Evolutionary conservation across 2,888 invertebrate genomes (phyloP).

Genomic region (Clepsis dumicolana): DNA sequence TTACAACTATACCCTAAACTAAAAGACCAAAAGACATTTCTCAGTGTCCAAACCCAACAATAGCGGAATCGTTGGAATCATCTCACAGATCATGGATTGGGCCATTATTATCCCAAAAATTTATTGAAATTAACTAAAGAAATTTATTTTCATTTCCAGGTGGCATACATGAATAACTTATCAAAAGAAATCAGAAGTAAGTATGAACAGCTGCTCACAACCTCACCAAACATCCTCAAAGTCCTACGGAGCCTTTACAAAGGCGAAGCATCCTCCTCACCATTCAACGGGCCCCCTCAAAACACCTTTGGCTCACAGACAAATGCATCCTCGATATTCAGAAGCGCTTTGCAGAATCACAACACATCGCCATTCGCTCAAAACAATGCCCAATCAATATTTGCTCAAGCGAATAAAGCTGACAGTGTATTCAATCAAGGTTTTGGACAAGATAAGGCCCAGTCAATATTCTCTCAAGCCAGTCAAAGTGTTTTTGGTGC

Average conservation of each 20-base stretch:
- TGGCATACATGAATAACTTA: conserved; percentile 64
- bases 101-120: too few species aligned
- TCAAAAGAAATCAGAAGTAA: conserved; percentile 63
- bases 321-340: conserved; percentile 68
- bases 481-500: conserved; percentile 44
- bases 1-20: too few species aligned
- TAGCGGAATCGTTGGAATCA: too few species aligned
- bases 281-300: conserved; percentile 53
- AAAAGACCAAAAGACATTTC: too few species aligned
- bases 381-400: conserved; percentile 11
- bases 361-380: conserved; percentile 52
- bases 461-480: conserved; percentile 54
- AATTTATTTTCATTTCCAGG: conserved; percentile 53
- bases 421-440: not conserved
- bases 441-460: conserved; percentile 34
- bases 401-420: conserved; percentile 9
- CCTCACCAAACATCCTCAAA: conserved; percentile 59
- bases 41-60: too few species aligned
- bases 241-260: conserved; percentile 65
- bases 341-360: conserved; percentile 66
- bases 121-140: not conserved
- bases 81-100: too few species aligned
- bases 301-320: conserved; percentile 45
- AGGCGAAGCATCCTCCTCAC: conserved; percentile 62
- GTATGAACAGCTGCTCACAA: conserved; percentile 64